Percentiles rank a stretch among this genome's conserved stretches.
Conservation (phyloP, 2,888 invertebrate genomes). For the Melanotus villosus region DNA sequence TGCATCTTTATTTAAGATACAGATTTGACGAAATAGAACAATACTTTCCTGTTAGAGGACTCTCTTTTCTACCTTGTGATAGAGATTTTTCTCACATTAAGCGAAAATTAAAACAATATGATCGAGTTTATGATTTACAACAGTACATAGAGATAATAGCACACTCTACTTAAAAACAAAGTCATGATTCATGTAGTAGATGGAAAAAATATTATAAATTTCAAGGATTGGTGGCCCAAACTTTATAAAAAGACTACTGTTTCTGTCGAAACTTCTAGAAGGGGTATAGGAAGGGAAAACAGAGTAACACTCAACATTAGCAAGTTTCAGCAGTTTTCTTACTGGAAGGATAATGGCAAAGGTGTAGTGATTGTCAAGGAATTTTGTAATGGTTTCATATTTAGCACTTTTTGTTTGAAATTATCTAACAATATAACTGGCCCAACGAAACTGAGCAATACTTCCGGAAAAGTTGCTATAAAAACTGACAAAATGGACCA, state of each 20-base stretch:
- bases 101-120: slow-evolving; percentile 26
- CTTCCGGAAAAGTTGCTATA: background rate
- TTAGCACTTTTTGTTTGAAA: background rate
- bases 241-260: slow-evolving; percentile 29
- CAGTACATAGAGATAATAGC: slow-evolving; percentile 24
- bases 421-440: background rate
- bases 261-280: slow-evolving; percentile 20
- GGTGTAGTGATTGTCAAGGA: slow-evolving; percentile 12
- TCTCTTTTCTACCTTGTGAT: slow-evolving; percentile 42
- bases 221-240: slow-evolving; percentile 28
- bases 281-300: slow-evolving; percentile 13
- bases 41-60: slow-evolving; percentile 39
- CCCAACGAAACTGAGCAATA: background rate
- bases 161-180: slow-evolving; percentile 13
- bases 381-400: background rate
- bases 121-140: slow-evolving; percentile 31
- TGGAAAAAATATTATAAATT: slow-evolving; percentile 23
- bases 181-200: slow-evolving; percentile 18
- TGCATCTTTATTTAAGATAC: too few species aligned
- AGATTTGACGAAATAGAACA: slow-evolving; percentile 34
- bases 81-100: slow-evolving; percentile 40
- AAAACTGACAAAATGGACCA: background rate
- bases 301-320: background rate
- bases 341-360: slow-evolving; percentile 5
- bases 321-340: slow-evolving; percentile 10